phyloP scores from a whole-genome alignment of 2,113 vertebrate genomes.

The Xenopus laevis region DNA sequence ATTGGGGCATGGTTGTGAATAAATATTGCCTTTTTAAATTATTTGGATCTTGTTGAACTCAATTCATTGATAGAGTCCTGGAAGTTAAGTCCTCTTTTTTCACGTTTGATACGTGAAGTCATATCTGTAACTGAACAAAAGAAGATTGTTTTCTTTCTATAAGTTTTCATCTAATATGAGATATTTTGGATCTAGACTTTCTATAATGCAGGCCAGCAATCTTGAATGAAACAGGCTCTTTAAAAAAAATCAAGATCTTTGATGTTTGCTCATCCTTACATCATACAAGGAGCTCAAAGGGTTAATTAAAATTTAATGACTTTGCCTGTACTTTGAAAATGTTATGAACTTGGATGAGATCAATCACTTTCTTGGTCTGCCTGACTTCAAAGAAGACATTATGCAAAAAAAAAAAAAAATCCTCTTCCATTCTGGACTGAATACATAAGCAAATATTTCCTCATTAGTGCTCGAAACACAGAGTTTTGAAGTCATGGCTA shows the following conservation, averaged over 20 bases:
- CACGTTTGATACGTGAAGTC: too few relatives aligned
- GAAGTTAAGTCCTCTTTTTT: too few relatives aligned
- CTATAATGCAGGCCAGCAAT: conserved; percentile 64
- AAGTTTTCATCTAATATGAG: too few relatives aligned
- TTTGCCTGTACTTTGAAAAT: conserved; percentile 90
- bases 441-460: conserved; percentile 77
- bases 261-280: conserved; percentile 88
- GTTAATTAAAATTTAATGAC: conserved; percentile 98
- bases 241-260: conserved; percentile 69
- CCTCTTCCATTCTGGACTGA: conserved; percentile 66
- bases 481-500: conserved; percentile 67
- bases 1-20: too few relatives aligned
- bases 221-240: conserved; percentile 69
- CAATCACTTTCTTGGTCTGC: conserved; percentile 90
- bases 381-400: conserved; percentile 90
- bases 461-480: conserved; percentile 68
- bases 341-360: conserved; percentile 93
- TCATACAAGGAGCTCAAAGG: conserved; percentile 93
- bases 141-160: too few relatives aligned
- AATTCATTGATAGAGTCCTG: too few relatives aligned
- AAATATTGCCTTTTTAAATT: too few relatives aligned
- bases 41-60: too few relatives aligned
- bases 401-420: conserved; percentile 67
- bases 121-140: too few relatives aligned
- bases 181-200: conserved; percentile 56